Base-by-base conservation (phyloP, 2,888 invertebrate species). In the Callosobruchus maculatus region DNA sequence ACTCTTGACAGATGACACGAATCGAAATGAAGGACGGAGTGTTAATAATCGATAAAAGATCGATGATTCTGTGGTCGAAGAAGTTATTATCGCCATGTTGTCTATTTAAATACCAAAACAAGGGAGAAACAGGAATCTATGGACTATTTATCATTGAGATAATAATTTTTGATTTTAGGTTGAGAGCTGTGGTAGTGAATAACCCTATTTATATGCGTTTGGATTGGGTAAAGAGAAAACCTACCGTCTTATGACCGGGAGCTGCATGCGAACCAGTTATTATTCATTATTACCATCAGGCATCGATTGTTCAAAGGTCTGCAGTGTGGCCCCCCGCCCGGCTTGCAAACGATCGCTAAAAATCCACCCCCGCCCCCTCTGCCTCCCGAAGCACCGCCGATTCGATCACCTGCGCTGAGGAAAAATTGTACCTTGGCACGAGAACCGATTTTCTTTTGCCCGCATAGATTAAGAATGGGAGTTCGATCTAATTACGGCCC, bases 201-300 rank as follows among this genome's bases (percentile, higher is more conserved):
- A n/a, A n/a, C n/a, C n/a, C n/a, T n/a, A n/a, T n/a, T n/a, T n/a
- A n/a, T n/a, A n/a, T n/a, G n/a, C n/a, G n/a, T 26, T 26, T 26
- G 26, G 49, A 7, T 49, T 49, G 9, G 3, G 49, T 3, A 49
- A 49, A 7, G 13, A 3, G 49, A 49, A 49, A 49, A 49, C 26
- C 26, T 2, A n/a, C n/a, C n/a, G n/a, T n/a, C 26, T 7, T 26
- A 26, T 26, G 7, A 26, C 13, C 49, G 75, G 77, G n/a, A n/a
- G n/a, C 76, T 74, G 78, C 82, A 80, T 80, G 82, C 82, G 76
- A 82, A 80, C 78, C 76, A 74, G 78, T 79, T 80, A 80, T 80
- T 80, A 80, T 79, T 80, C 80, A 80, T 78, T 78, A 78, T 78
- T 78, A 77, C 77, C 73, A 77, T 77, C 73, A 77, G 21, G 73